A percentile compares a stretch with the other conserved stretches of the same genome.
Evolutionary conservation across 1,140 invertebrate genomes (phyloP).

Genomic region (Cydia splendana): DNA sequence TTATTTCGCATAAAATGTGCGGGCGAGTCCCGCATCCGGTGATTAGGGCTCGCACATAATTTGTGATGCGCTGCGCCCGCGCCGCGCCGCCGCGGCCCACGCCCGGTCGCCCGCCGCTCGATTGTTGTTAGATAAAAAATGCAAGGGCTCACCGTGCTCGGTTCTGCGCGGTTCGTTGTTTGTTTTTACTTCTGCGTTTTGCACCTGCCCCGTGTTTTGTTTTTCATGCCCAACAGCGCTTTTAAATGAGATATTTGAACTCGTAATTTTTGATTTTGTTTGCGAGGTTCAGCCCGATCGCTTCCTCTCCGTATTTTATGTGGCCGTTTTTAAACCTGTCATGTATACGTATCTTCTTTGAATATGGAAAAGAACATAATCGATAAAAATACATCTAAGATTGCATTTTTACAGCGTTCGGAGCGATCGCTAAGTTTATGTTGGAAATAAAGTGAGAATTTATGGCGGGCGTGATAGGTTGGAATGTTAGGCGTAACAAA

Average conservation of each 20-base stretch:
- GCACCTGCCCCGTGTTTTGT: conserved; percentile 66
- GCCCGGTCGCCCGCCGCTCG: conserved; percentile 39
- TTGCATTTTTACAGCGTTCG: conserved; percentile 26
- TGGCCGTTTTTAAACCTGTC: conserved; percentile 41
- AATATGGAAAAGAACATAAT: conserved; percentile 36
- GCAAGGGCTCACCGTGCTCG: conserved; percentile 54
- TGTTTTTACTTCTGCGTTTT: conserved; percentile 64
- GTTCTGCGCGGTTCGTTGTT: conserved; percentile 54
- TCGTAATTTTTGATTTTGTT: conserved; percentile 44
- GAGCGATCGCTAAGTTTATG: conserved; percentile 28
- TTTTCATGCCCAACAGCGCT: conserved; percentile 46
- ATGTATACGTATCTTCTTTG: conserved; percentile 37
- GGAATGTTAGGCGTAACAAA: conserved; percentile 28
- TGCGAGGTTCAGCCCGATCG: conserved; percentile 40
- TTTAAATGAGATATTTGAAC: conserved; percentile 57
- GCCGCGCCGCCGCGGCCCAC: conserved; percentile 53
- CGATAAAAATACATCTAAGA: conserved; percentile 29
- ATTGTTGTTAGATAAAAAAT: conserved; percentile 77
- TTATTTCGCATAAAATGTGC: conserved; percentile 76
- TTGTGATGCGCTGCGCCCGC: conserved; percentile 74
- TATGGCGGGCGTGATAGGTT: conserved; percentile 16
- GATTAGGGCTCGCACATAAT: conserved; percentile 72
- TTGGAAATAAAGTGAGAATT: conserved; percentile 29
- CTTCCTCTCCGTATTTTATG: conserved; percentile 41
- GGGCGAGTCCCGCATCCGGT: conserved; percentile 77